phyloP scores from a whole-genome alignment of 2,888 invertebrate species.

The Clistopyga incitator region DNA sequence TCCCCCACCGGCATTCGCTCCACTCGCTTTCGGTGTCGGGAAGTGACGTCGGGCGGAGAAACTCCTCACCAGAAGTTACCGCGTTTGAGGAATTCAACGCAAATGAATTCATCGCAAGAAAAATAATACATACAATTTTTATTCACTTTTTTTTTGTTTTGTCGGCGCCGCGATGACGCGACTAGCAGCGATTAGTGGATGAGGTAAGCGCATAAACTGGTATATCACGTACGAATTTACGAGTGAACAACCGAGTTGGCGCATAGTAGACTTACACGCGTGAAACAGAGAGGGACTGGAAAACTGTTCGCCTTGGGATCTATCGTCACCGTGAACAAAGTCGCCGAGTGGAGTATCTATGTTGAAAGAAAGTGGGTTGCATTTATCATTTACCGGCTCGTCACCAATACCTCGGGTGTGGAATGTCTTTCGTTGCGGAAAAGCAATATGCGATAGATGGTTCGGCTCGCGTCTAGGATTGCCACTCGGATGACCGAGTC shows the following conservation, averaged over 20 bases:
- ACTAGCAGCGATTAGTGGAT: background rate
- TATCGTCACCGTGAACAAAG: conserved; percentile 14
- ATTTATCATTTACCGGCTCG: conserved; percentile 48
- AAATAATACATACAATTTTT: background rate
- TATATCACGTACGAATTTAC: conserved; percentile 24
- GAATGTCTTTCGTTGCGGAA: conserved; percentile 49
- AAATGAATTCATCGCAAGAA: too few species aligned
- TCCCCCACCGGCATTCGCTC: conserved; percentile 7
- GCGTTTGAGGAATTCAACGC: too few species aligned
- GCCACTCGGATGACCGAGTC: conserved; percentile 45
- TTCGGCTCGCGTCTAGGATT: conserved; percentile 14
- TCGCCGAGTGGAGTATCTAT: conserved; percentile 22
- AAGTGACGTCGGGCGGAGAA: conserved; percentile 16
- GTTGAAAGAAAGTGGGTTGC: conserved; percentile 58
- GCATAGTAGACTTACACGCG: background rate
- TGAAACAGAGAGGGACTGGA: conserved; percentile 4
- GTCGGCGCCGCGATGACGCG: conserved; percentile 20
- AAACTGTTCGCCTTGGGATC: conserved; percentile 55
- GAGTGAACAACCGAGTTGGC: conserved; percentile 14
- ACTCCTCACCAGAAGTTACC: too few species aligned
- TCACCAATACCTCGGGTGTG: background rate
- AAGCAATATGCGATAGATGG: background rate
- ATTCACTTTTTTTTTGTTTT: background rate
- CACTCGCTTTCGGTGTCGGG: conserved; percentile 31
- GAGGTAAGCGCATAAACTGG: conserved; percentile 37